Base-by-base conservation (phyloP, 2,797 vertebrate species). In the Leptodactylus fallax region DNA sequence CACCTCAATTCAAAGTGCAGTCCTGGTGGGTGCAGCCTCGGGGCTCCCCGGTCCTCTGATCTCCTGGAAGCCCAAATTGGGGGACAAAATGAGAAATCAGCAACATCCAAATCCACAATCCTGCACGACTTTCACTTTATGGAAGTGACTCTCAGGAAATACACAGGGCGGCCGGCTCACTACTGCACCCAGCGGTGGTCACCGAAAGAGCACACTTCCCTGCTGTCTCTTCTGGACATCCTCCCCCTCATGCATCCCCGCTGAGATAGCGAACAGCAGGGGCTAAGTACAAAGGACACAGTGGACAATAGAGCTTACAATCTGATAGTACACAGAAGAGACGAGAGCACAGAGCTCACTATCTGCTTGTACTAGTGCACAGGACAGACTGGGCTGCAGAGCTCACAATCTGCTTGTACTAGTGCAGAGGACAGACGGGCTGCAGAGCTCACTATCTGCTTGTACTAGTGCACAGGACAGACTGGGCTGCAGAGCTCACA, bases 81-180 rank as follows among this genome's bases (percentile, higher is more conserved):
- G 36, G 4, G 2, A 23, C 19, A 25, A 23, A 7, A 27, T 11
- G 25, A 69, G 84, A 60, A 79, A 55, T 14, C 53, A 53, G 53
- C 45, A 47, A 80, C 16, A 79, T 25, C 16, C 47, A 81, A 21
- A 81, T 51, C 21, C 78, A 19, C 12, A 45, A 76, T 17, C 65
- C 85, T 36, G 16, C 69, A 12, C 71, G 56, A 83, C 79, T 83
- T 87, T 82, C 86, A 87, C 86, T 87, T 87, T 87, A 83, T 55
- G 69, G 79, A 81, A 82, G 79, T 25, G 79, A 74, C n/a, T 51
- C 36, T 60, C 79, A 87, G 86, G 86, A 87, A 87, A 87, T 87
- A n/a, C 79, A 76, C 58, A 55, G 71, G 16, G 80, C 69, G n/a
- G 69, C 21, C 14, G 23, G 58, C 16, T 47, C 21, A 21, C 27